A percentile compares a stretch with the other conserved stretches of the same genome.
Evolutionary conservation across 2,797 vertebrate species (phyloP).

Genomic region (Nyctibius grandis): DNA sequence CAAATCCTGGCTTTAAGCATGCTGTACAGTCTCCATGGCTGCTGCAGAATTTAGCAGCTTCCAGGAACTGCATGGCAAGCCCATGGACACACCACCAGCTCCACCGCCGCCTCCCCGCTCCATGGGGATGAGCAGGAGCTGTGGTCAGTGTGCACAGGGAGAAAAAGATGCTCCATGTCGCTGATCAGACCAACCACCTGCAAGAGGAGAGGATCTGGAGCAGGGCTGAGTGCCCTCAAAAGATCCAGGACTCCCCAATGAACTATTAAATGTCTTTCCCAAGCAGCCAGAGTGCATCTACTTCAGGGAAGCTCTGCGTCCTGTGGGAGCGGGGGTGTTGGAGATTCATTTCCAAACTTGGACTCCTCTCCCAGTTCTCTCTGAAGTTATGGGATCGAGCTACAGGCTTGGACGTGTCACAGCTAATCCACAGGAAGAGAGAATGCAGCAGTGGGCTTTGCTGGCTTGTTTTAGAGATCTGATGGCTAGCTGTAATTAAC

Average conservation of each 20-base stretch:
- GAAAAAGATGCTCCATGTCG: neutral
- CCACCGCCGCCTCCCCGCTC: neutral
- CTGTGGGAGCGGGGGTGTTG: neutral
- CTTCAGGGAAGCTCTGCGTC: neutral
- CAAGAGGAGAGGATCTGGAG: neutral
- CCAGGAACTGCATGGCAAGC: neutral
- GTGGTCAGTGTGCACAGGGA: neutral
- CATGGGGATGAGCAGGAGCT: fast-evolving
- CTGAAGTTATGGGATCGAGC: neutral
- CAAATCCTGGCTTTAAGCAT: neutral
- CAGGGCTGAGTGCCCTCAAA: neutral
- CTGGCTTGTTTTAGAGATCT: neutral
- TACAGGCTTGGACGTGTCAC: neutral
- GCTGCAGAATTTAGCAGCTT: neutral
- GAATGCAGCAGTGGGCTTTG: neutral
- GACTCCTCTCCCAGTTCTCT: neutral
- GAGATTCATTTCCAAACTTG: neutral
- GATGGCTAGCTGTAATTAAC: neutral
- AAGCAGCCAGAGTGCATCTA: neutral
- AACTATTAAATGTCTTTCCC: neutral
- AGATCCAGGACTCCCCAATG: neutral
- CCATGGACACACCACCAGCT: neutral
- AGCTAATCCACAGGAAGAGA: neutral
- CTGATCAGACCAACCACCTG: neutral
- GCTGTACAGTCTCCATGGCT: neutral